Base-by-base conservation (phyloP, 1,140 invertebrate genomes). In the Camponotus pennsylvanicus region DNA sequence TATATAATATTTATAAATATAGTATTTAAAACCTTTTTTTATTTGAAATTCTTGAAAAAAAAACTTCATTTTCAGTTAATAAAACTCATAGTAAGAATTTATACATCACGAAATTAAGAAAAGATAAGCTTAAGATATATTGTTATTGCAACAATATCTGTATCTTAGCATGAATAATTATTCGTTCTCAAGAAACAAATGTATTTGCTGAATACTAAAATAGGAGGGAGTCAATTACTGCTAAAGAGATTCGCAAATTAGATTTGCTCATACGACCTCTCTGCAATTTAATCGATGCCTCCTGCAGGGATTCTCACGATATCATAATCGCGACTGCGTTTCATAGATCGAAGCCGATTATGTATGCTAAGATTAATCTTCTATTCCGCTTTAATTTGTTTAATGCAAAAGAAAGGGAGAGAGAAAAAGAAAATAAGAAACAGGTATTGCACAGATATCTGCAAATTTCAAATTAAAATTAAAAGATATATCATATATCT, bases 241-340 rank as follows among this genome's bases (percentile, higher is more conserved):
- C 34, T 70, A 80, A 80, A 37, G n/a, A 55, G 66, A 80, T 80
- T 42, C 5, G 37, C 64, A 57, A 32, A 18, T 52, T 80, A 70
- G 37, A 59, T 57, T 80, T 59, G 34, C 45, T 27, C 42, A n/a
- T 40, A 15, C 21, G 52, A 37, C 34, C 40, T 70, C 64, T 70
- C 78, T 42, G 64, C 18, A 80, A 70, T 70, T 70, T 21, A 49
- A 80, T 80, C 49, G 21, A 59, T 42, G 8, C 11, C 18, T 79
- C 77, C 49, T 52, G 34, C 15, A 49, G 4, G 15, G 11, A 80
- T 80, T 70, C 21, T 57, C 52, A 66, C 11, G n/a, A 27, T 70
- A 70, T 78, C 27, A n/a, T 70, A 34, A 80, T 55, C 67, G 21
- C 34, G 55, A 70, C 52, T 67, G 32, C n/a, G 34, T 55, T 79